Evolutionary conservation across 2,797 vertebrate genomes (phyloP), one percentile per base, ranked within the genome.

Genomic region (Amblyopsis hoosieri): DNA sequence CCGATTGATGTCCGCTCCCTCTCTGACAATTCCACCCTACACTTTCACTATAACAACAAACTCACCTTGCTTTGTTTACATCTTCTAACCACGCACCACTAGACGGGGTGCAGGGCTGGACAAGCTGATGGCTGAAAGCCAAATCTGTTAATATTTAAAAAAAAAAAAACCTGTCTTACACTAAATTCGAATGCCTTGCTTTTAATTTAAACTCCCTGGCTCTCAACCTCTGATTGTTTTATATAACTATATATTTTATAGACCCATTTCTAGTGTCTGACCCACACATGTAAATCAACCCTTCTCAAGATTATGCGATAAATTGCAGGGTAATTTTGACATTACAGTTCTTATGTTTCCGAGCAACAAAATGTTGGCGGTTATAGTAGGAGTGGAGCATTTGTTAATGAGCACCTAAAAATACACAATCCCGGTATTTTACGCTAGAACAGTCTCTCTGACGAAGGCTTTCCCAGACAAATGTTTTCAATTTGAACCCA

Each of bases 261-360:
- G 14, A 1, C 15, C 50, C 17, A n/a, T 70, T 63, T 65, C 19
- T 59, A 54, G 49, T 74, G 83, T 83, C 79, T 80, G 54, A 74
- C 62, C 69, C 83, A 90, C 87, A 91, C 88, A 87, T 90, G 87
- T 80, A 62, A 64, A 64, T 69, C 75, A 72, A 76, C 76, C 81
- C 81, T 71, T 64, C 88, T 89, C 82, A 88, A 79, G 76, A 58
- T 74, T 87, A 82, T 76, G 74, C 71, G 76, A 75, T 79, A 78
- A 90, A 89, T 74, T 88, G 71, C 71, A n/a, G 74, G 58, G 84
- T 70, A 64, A 91, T 91, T 92, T 89, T 80, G 50, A 89, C 84
- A 87, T 91, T 87, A 87, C 74, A 64, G 78, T 78, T 83, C 73
- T 90, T 82, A 87, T 78, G 79, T 85, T 85, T 66, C 73, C 66